phyloP scores from a whole-genome alignment of 2,797 vertebrate species.

The Gymnodraco acuticeps region DNA sequence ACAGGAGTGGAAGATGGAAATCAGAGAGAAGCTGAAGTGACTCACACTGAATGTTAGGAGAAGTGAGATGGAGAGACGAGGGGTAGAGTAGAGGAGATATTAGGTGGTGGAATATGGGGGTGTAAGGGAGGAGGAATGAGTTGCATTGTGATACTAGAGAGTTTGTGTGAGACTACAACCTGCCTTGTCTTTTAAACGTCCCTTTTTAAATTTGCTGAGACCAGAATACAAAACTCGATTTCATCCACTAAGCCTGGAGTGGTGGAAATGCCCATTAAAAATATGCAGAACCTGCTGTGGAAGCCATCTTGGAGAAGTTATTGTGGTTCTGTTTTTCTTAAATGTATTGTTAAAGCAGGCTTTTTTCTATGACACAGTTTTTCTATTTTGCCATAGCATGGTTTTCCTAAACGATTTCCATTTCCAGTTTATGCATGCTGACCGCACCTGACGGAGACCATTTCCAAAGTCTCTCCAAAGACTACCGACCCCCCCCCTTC shows the following conservation, averaged over 20 bases:
- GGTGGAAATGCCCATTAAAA: slow-evolving; percentile 51
- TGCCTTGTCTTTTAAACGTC: slow-evolving; percentile 32
- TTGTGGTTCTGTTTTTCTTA: slow-evolving; percentile 30
- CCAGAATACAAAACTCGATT: slow-evolving; percentile 27
- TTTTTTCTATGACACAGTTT: slow-evolving; percentile 12
- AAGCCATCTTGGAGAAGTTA: slow-evolving; percentile 3
- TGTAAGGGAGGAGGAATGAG: slow-evolving; percentile 20
- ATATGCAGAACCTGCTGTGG: slow-evolving; percentile 36
- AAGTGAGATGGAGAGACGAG: slow-evolving; percentile 52
- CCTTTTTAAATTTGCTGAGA: slow-evolving; percentile 23
- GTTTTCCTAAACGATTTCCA: no score
- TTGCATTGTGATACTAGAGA: slow-evolving; percentile 20
- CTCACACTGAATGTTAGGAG: slow-evolving; percentile 48
- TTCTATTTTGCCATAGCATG: no score
- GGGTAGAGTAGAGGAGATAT: slow-evolving; percentile 42
- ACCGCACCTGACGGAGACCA: no score
- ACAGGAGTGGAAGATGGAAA: slow-evolving; percentile 12
- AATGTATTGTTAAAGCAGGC: slow-evolving; percentile 21
- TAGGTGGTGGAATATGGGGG: slow-evolving; percentile 39
- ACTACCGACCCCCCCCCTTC: no score
- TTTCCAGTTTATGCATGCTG: no score
- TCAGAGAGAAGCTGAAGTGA: slow-evolving; percentile 39
- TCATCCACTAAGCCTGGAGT: slow-evolving; percentile 21
- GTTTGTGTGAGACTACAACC: slow-evolving; percentile 8
- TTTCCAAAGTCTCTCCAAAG: no score